Base-by-base conservation (phyloP, 2,797 vertebrate species). In the Pogonophryne albipinna region DNA sequence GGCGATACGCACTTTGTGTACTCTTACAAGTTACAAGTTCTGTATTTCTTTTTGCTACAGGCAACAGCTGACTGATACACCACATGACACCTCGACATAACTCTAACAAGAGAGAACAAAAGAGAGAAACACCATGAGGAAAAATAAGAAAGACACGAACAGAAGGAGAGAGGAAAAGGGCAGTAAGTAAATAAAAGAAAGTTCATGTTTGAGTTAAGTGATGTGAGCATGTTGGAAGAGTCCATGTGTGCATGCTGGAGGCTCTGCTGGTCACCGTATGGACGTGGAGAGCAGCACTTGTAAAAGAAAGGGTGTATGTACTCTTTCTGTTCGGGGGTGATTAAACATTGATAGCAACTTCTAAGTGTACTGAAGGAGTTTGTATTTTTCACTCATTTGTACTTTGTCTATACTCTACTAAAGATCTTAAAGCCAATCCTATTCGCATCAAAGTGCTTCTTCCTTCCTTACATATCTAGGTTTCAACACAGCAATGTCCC, bases 31-130 rank as follows among this genome's bases (percentile, higher is more conserved):
- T 71, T 10, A 61, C 12, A 69, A 16, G 49, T 53, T 46, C 15
- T 55, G 38, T 12, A 58, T 44, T 38, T 58, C 6, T 38, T 65
- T 49, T 53, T 34, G 56, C 50, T 62, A 11, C 46, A 61, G 60
- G 72, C 58, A 56, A 38, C 34, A 34, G 42, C 70, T 76, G 72
- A 66, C 23, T 71, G 20, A 72, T 45, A 72, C 34, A 63, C 27
- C 19, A 67, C 19, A 13, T 64, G 66, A 84, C 63, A 78, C 56
- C 61, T 34, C 10, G 55, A 53, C 57, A 64, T 7, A 41, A 46
- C 17, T 65, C 31, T 55, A 49, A 64, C 71, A 53, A 76, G 49
- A 57, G 6, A 19, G 11, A 17, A 38, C 7, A 51, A 51, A 47
- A 56, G 16, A 50, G 16, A 57, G 49, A 42, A 50, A 31, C 47